Conservation (phyloP, 2,113 vertebrate species). For the Cranoglanis bouderius region DNA sequence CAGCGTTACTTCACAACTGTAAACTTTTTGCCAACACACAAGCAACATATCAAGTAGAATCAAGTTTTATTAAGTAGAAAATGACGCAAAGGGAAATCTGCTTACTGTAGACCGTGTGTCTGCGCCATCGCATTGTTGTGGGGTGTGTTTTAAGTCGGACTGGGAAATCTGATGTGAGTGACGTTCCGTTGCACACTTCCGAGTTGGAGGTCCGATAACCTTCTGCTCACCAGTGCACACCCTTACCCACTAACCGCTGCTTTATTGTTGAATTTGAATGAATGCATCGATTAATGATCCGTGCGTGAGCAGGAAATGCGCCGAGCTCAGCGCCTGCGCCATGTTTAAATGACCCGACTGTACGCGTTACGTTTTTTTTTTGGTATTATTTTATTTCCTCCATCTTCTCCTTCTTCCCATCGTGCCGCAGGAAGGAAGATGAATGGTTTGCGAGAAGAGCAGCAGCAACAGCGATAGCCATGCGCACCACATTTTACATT, state of each 20-base stretch:
- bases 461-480: constrained; percentile 16
- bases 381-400: not conserved
- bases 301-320: not conserved
- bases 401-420: not conserved
- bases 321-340: not conserved
- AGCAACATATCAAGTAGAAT: no score
- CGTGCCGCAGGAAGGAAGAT: not conserved
- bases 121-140: no score
- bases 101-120: no score
- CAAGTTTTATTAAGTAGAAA: no score
- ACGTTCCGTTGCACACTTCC: no score
- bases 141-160: no score
- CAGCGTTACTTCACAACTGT: no score
- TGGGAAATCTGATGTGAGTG: no score
- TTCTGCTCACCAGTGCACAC: not conserved
- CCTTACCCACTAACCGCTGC: not conserved
- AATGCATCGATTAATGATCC: not conserved
- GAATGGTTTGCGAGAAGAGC: not conserved
- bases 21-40: no score
- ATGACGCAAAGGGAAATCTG: no score
- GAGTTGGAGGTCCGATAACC: not conserved
- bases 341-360: not conserved
- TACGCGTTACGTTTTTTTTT: not conserved
- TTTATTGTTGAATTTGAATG: not conserved
- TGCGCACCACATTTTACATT: constrained; percentile 34